These are phyloP conservation scores for Conopomorpha cramerella DNA, from an alignment of 1,140 invertebrate genomes.

Conservation along the genomic window DNA sequence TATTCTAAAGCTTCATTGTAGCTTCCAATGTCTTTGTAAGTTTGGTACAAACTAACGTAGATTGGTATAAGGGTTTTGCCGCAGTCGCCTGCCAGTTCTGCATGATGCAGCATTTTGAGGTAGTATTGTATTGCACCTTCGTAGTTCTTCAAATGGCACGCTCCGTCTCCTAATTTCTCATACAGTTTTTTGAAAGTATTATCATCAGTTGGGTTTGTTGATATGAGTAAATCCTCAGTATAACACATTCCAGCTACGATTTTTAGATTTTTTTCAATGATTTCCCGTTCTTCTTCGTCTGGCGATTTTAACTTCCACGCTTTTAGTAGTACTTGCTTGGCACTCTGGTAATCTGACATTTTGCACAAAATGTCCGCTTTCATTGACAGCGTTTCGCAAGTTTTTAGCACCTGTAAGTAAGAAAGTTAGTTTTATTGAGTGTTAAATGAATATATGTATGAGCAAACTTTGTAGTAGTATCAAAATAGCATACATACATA, in stretches of 20 bases:
- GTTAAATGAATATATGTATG: no score
- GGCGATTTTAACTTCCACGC: conserved; percentile 75
- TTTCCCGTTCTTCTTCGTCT: conserved; percentile 61
- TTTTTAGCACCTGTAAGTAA: conserved; percentile 56
- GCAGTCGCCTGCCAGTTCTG: conserved; percentile 62
- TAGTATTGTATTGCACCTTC: conserved; percentile 79
- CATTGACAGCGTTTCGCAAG: conserved; percentile 63
- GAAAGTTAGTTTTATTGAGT: no score
- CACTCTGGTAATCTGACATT: conserved; percentile 71
- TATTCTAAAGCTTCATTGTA: conserved; percentile 79
- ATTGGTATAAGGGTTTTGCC: conserved; percentile 71
- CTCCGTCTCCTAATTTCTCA: conserved; percentile 83
- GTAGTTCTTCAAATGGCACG: conserved; percentile 70
- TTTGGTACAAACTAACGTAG: conserved; percentile 82
- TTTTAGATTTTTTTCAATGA: conserved; percentile 68
- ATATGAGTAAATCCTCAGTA: conserved; percentile 67
- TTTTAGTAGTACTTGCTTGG: conserved; percentile 72
- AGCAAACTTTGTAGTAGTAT: no score
- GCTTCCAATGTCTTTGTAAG: conserved; percentile 79
- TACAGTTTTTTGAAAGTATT: conserved; percentile 67
- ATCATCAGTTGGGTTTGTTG: conserved; percentile 62
- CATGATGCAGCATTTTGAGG: conserved; percentile 74
- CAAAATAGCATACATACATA: no score
- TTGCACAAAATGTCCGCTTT: conserved; percentile 69
- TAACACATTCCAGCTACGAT: conserved; percentile 71